These are phyloP conservation scores for Bos indicus DNA, from an alignment of 2,113 vertebrate species.

Conservation along the genomic window DNA sequence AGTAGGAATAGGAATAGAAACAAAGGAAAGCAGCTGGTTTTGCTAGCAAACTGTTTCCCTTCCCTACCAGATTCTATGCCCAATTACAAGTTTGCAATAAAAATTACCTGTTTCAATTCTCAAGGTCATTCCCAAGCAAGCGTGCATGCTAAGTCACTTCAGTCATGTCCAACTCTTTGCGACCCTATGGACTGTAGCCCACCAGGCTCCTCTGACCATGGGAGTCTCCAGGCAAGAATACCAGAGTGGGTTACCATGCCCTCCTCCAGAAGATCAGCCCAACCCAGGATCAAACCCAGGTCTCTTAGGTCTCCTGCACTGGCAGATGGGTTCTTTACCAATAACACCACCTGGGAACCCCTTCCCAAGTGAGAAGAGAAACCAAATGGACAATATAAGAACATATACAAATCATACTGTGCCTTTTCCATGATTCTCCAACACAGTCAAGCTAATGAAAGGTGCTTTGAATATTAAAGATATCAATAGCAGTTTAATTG, in stretches of 20 bases:
- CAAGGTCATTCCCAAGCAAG: neutral
- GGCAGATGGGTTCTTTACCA: neutral
- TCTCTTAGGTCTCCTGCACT: neutral
- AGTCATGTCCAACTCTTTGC: neutral
- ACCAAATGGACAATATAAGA: neutral
- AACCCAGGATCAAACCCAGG: neutral
- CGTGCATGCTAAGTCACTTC: fast-evolving
- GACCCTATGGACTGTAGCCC: neutral
- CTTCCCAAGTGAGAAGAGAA: neutral
- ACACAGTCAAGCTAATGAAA: neutral
- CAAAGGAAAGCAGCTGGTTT: neutral
- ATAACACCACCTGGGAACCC: neutral
- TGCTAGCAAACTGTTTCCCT: neutral
- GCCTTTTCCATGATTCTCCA: neutral
- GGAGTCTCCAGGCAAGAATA: neutral
- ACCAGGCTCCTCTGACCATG: neutral
- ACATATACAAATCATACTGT: neutral
- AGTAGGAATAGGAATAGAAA: neutral
- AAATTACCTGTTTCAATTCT: neutral
- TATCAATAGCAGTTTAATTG: neutral
- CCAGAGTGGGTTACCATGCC: neutral
- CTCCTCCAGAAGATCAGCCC: neutral
- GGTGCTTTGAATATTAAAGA: neutral
- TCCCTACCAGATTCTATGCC: neutral
- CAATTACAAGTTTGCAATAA: neutral